Percentiles rank a stretch among this genome's conserved stretches.
Conservation (phyloP, 2,113 vertebrate species). For the Pungitius pungitius region DNA sequence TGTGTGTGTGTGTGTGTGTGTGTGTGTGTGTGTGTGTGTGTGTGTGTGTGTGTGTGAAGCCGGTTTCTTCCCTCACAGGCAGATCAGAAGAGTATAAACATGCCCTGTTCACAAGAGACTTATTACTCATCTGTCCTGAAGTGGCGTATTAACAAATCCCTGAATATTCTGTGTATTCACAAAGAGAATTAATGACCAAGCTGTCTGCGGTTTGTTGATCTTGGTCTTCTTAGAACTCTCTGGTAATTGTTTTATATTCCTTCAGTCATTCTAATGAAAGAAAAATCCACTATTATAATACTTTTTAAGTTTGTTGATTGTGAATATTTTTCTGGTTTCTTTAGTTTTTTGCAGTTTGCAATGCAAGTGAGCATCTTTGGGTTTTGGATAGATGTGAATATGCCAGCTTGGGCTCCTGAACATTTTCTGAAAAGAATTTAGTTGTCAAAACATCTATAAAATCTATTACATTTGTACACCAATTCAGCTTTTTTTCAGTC, state of each 20-base stretch:
- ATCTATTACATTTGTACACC: background rate
- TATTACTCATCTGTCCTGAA: conserved; percentile 45
- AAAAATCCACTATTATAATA: background rate
- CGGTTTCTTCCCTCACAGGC: background rate
- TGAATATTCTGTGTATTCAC: conserved; percentile 22
- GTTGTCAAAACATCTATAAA: background rate
- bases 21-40: background rate
- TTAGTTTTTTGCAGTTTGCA: background rate
- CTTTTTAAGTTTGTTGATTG: background rate
- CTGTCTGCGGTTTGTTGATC: conserved; percentile 34
- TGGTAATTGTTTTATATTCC: too few relatives aligned
- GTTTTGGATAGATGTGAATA: background rate
- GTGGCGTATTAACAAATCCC: conserved; percentile 19
- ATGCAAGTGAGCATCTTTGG: background rate
- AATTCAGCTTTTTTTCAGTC: background rate
- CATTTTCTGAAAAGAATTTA: background rate
- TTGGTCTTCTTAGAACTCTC: conserved; percentile 3
- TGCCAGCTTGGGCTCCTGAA: background rate
- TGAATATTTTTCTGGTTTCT: background rate
- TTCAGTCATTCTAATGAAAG: background rate
- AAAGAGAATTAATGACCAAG: conserved; percentile 23
- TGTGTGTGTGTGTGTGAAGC: background rate
- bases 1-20: background rate
- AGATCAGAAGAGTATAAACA: conserved; percentile 46
- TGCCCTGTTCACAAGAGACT: conserved; percentile 36